Evolutionary conservation across 2,797 vertebrate species (phyloP), one percentile per base, ranked within the genome.

Genomic region (Phataginus tricuspis): DNA sequence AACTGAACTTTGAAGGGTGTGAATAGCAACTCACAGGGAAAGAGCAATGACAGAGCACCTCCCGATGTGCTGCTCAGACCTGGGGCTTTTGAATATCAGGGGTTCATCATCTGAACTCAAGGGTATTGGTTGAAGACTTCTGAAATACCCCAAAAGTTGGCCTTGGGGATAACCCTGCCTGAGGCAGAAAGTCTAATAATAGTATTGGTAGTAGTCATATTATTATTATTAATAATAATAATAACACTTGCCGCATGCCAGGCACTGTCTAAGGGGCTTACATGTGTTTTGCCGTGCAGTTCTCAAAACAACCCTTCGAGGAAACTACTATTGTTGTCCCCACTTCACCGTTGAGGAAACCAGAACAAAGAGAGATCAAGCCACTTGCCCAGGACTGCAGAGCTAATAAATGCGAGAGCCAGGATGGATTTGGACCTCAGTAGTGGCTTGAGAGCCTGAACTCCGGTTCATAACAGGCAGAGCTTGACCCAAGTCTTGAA

Each of bases 381-480:
- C 72, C 27, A 2, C 27, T 21, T 23, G 39, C 34, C 59, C 23
- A 2, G 4, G 64, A 11, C 15, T 0, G 4, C 31, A 0, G 0
- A 6, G 63, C 55, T 3, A 3, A 45, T 7, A 7, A 34, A 12
- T 0, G 1, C 14, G 29, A 12, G 37, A 42, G 61, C 25, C 64
- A 9, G 83, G 75, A 61, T 57, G 83, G 75, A 61, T 57, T 27
- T 5, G 80, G 42, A 9, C 37, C 16, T 3, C 0, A 4, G 13
- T 0, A 0, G 4, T 1, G n/a, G 77, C 31, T 74, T 7, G 39
- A 42, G 34, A 27, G 57, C 49, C 45, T 64, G 71, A 18, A 42
- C 42, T 59, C 39, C 3, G 8, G 55, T 39, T 23, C 49, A 0
- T 9, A 21, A n/a, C 61, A 31, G 45, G 66, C 57, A n/a, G 39